Conservation (phyloP, 2,113 vertebrate species). For the Myotis brandtii region DNA sequence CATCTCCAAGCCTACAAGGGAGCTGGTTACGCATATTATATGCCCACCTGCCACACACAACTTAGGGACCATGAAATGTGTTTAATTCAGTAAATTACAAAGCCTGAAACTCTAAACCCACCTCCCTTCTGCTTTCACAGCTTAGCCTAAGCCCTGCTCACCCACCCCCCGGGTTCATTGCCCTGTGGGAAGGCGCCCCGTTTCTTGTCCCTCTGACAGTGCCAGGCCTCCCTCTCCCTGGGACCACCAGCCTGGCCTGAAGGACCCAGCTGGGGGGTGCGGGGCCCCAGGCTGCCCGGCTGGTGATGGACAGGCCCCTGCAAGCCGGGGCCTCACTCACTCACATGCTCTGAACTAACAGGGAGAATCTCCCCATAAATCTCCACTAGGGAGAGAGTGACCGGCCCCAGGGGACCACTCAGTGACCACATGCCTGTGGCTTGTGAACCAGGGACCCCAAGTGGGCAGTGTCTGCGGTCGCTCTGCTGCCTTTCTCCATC, state of each 20-base stretch:
- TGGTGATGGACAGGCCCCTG: not conserved
- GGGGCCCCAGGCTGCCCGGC: not conserved
- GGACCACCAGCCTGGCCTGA: not conserved
- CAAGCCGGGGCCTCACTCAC: not conserved
- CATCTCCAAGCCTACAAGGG: too few species aligned
- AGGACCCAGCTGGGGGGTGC: not conserved
- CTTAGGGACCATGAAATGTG: not conserved
- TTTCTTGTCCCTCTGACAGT: not conserved
- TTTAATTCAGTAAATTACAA: not conserved
- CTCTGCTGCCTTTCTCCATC: not conserved
- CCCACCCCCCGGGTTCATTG: not conserved
- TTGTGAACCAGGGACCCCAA: not conserved
- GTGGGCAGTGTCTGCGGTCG: not conserved
- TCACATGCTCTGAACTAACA: not conserved
- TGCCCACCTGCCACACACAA: not conserved
- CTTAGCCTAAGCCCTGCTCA: not conserved
- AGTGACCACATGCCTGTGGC: not conserved
- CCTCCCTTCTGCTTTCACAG: not conserved
- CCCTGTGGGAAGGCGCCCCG: not conserved
- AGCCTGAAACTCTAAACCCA: not conserved
- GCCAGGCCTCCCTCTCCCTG: not conserved
- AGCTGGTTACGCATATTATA: not conserved
- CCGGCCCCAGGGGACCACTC: not conserved
- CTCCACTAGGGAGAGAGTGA: not conserved
- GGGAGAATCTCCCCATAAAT: not conserved